Evolutionary conservation across 1,140 invertebrate genomes (phyloP).

Genomic region (Ceratosolen solmsi): DNA sequence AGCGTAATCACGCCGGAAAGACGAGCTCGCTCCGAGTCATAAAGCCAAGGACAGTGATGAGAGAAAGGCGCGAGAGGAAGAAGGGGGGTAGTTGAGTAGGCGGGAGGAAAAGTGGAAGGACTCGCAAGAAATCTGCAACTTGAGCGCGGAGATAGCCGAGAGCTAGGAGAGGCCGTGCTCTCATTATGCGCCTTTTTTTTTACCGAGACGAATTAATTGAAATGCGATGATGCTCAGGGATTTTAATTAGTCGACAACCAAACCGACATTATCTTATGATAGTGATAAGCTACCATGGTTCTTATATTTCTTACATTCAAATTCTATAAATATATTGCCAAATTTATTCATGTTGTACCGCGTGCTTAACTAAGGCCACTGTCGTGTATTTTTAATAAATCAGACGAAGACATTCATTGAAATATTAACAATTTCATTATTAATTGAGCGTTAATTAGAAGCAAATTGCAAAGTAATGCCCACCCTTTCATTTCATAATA

Average conservation of each 20-base stretch:
- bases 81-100: too few relatives aligned
- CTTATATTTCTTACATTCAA: neutral
- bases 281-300: neutral
- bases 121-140: conserved; percentile 51
- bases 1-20: conserved; percentile 43
- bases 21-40: conserved; percentile 33
- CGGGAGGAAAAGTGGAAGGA: neutral
- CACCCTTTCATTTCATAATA: too few relatives aligned
- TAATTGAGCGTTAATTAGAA: too few relatives aligned
- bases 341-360: too few relatives aligned
- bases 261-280: conserved; percentile 12
- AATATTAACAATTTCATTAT: too few relatives aligned
- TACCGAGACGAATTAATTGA: conserved; percentile 43
- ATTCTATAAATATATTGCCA: too few relatives aligned
- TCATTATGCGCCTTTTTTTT: conserved; percentile 32
- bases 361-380: too few relatives aligned
- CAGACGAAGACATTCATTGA: too few relatives aligned
- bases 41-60: neutral
- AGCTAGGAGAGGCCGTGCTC: conserved; percentile 2
- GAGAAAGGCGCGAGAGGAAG: neutral
- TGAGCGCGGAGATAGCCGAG: conserved; percentile 37
- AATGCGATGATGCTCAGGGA: conserved; percentile 39
- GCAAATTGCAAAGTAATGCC: too few relatives aligned
- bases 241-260: conserved; percentile 38
- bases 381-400: too few relatives aligned